phyloP scores from a whole-genome alignment of 2,888 invertebrate species.

The Fissipunctia ypsillon region DNA sequence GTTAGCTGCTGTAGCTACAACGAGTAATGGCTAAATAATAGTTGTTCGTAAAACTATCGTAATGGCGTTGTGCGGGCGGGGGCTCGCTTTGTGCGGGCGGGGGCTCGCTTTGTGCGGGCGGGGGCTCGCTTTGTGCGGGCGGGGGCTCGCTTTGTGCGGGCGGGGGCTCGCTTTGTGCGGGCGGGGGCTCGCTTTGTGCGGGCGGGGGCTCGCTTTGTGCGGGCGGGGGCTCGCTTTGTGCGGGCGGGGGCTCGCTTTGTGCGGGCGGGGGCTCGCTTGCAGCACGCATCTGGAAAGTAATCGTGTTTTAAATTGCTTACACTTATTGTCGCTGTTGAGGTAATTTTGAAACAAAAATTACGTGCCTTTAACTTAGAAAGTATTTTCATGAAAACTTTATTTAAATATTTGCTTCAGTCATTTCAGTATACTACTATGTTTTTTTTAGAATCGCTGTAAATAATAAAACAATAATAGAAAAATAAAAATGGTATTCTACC shows the following conservation, averaged over 20 bases:
- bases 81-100: too few species aligned
- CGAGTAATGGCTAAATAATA: constrained; percentile 51
- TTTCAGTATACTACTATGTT: neutral
- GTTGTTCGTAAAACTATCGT: constrained; percentile 47
- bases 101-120: constrained; percentile 1
- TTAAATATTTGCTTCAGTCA: neutral
- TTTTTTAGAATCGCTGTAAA: neutral
- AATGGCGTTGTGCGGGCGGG: constrained; percentile 9
- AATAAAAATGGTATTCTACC: neutral
- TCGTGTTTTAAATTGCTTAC: constrained; percentile 40
- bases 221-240: neutral
- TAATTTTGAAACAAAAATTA: constrained; percentile 15
- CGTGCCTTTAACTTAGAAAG: neutral
- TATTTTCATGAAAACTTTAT: neutral
- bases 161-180: neutral
- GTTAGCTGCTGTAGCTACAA: constrained; percentile 51
- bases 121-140: constrained; percentile 7
- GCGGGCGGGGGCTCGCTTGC: constrained; percentile 2
- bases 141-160: constrained; percentile 8
- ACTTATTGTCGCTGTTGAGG: constrained; percentile 15
- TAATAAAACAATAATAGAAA: neutral
- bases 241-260: constrained; percentile 4
- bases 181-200: constrained; percentile 11
- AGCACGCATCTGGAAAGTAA: constrained; percentile 24
- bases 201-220: neutral